Evolutionary conservation across 1,140 invertebrate genomes (phyloP).

Genomic region (Panonychus citri): DNA sequence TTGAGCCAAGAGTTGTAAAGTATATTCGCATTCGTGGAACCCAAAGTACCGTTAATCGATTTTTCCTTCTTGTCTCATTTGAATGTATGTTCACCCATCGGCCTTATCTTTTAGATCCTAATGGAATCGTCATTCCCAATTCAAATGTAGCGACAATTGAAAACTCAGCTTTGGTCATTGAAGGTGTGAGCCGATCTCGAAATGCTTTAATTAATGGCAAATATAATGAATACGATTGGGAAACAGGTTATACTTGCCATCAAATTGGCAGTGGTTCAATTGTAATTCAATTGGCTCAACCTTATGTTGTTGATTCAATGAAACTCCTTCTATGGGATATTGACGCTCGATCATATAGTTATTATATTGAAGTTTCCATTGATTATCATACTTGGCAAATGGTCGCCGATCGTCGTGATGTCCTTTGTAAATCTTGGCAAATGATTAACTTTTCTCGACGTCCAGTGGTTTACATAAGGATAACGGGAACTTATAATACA

Average conservation of each 20-base stretch:
- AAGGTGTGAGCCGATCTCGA: conserved; percentile 70
- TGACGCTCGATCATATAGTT: conserved; percentile 80
- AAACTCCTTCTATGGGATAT: conserved; percentile 79
- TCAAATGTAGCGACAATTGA: conserved; percentile 77
- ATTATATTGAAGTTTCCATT: conserved; percentile 86
- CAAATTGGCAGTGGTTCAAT: conserved; percentile 87
- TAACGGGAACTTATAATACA: conserved; percentile 75
- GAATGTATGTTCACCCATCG: conserved; percentile 62
- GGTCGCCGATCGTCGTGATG: conserved; percentile 70
- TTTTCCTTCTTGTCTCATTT: conserved; percentile 77
- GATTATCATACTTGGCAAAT: conserved; percentile 83
- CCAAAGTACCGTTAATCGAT: conserved; percentile 82
- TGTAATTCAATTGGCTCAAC: conserved; percentile 59
- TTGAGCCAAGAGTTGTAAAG: conserved; percentile 56
- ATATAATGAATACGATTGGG: conserved; percentile 85
- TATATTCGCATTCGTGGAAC: conserved; percentile 68
- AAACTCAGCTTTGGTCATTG: conserved; percentile 68
- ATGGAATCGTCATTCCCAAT: conserved; percentile 47
- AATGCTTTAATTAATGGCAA: conserved; percentile 89
- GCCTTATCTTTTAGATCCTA: conserved; percentile 38
- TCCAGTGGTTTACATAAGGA: conserved; percentile 64
- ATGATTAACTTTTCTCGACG: conserved; percentile 67
- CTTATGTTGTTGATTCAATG: conserved; percentile 79
- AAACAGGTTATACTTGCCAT: conserved; percentile 94
- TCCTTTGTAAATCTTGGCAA: conserved; percentile 87